These are phyloP conservation scores for Salmo trutta DNA, from an alignment of 2,797 vertebrate genomes.

Conservation along the genomic window DNA sequence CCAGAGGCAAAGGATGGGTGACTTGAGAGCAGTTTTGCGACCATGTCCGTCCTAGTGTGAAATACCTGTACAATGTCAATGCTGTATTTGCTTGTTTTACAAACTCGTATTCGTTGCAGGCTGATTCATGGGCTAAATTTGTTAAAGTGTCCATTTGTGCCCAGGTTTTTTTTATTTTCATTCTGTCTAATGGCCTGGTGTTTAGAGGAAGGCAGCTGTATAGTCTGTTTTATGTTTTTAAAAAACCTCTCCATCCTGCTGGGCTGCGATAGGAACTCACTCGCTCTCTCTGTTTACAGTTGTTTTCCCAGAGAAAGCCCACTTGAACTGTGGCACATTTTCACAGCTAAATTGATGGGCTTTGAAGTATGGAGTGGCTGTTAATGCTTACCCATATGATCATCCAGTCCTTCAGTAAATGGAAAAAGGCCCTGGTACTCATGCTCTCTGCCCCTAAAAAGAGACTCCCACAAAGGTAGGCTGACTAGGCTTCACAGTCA, in stretches of 20 bases:
- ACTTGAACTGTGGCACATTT: constrained; percentile 37
- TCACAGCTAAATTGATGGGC: constrained; percentile 20
- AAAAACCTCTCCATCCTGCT: constrained; percentile 7
- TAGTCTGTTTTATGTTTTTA: constrained; percentile 5
- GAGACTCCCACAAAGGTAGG: neutral
- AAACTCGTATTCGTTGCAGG: neutral
- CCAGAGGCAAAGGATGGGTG: neutral
- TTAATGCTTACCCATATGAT: constrained; percentile 13
- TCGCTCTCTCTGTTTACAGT: neutral
- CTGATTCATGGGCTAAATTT: constrained; percentile 11
- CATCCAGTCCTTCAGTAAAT: constrained; percentile 9
- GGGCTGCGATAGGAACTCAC: neutral
- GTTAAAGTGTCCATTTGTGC: neutral
- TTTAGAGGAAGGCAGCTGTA: constrained; percentile 10
- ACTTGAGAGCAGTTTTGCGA: neutral
- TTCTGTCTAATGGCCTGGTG: constrained; percentile 14
- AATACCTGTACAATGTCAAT: constrained; percentile 4
- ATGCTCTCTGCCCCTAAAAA: constrained; percentile 5
- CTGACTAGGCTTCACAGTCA: neutral
- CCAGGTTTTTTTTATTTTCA: neutral
- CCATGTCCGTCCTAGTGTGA: neutral
- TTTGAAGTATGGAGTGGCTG: constrained; percentile 31
- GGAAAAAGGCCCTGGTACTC: constrained; percentile 7
- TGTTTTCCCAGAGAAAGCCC: constrained; percentile 1
- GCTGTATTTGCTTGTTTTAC: constrained; percentile 13